Base-by-base conservation (phyloP, 2,888 invertebrate genomes). In the Limnephilus marmoratus region DNA sequence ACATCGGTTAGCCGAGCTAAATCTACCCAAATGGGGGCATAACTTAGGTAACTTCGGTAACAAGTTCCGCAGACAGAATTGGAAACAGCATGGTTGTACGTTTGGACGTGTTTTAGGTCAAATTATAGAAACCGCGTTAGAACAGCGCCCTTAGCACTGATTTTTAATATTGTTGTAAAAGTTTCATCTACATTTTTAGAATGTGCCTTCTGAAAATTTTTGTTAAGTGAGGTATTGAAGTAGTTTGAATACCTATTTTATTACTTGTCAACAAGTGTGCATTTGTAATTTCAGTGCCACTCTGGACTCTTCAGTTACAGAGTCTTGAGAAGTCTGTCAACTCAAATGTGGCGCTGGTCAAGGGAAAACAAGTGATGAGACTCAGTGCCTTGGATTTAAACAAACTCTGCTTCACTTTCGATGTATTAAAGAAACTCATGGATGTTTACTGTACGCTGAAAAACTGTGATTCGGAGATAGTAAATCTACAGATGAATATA, bases 401-500 rank as follows among this genome's bases (percentile, higher is more conserved):
- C 68, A 68, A 68, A n/a, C 37, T 83, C 18, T 37, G 24, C 24
- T 83, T 83, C 37, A 83, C 24, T 24, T 83, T 83, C 37, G 83
- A 83, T 34, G 34, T 83, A 37, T 7, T 83, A 24, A 83, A 83
- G 37, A 15, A 31, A 37, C 3, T 83, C 31, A 83, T 37, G 37
- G 24, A 83, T 2, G 37, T 83, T 37, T 83, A 83, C 83, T 18
- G 24, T 24, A 37, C 7, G 11, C 83, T 37, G 37, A 18, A 83
- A 83, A 83, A 83, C 34, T 37, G 4, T 37, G 37, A 83, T 34
- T 83, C 83, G 18, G 37, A 83, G 5, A 5, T 83, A 37, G 83
- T 37, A 83, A n/a, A 83, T 37, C 37, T 37, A 11, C 83, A 83
- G 83, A 83, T 83, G 83, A 83, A 83, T 37, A 83, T 24, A 83